These are phyloP conservation scores for Macropis europaea DNA, from an alignment of 2,888 invertebrate species.

Conservation along the genomic window DNA sequence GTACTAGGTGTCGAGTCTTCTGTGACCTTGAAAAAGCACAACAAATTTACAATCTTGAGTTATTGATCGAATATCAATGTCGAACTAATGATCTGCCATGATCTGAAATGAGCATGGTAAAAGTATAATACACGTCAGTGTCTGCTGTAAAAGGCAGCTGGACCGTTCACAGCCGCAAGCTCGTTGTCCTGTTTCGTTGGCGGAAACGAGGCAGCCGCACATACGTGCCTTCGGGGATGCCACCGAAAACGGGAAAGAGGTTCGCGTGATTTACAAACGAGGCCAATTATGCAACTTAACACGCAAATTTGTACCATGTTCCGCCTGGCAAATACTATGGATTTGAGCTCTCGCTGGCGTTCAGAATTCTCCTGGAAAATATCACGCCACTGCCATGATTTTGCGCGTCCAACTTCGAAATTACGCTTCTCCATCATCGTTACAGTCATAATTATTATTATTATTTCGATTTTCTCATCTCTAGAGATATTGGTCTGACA, in stretches of 20 bases:
- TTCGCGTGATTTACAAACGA: conserved; percentile 47
- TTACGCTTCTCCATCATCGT: too few species aligned
- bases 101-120: too few species aligned
- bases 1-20: too few species aligned
- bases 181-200: background rate
- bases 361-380: background rate
- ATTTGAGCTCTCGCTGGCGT: background rate
- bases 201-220: background rate
- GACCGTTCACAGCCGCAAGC: background rate
- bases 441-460: too few species aligned
- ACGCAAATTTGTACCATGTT: conserved; percentile 14
- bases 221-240: background rate
- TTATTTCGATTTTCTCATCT: too few species aligned
- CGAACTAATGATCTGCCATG: too few species aligned
- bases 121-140: background rate
- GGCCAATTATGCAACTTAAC: conserved; percentile 34
- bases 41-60: too few species aligned
- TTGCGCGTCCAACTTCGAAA: too few species aligned
- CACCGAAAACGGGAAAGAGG: conserved; percentile 20
- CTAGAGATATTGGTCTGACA: too few species aligned
- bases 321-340: background rate
- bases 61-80: too few species aligned
- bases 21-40: too few species aligned
- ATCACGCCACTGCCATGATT: background rate
- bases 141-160: background rate